Conservation (phyloP, 2,113 vertebrate species). For the Paratilapia polleni region DNA sequence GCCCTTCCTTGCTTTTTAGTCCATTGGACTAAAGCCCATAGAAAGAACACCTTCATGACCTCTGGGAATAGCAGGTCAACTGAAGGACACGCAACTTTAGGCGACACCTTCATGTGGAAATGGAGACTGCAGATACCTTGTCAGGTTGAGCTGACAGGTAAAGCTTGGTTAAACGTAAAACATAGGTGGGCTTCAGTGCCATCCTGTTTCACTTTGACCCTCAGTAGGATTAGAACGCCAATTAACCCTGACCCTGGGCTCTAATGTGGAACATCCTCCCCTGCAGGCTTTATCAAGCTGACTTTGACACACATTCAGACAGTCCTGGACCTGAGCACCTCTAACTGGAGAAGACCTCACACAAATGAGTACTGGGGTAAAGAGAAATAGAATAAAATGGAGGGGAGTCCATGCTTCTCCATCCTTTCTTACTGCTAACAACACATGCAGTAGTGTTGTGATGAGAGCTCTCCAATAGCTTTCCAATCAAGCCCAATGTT, state of each 20-base stretch:
- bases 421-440: not conserved
- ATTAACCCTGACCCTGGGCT: slow-evolving; percentile 49
- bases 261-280: slow-evolving; percentile 57
- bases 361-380: slow-evolving; percentile 2
- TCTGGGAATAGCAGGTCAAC: slow-evolving; percentile 37
- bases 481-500: no score
- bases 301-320: slow-evolving; percentile 15
- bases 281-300: slow-evolving; percentile 32
- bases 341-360: slow-evolving; percentile 47
- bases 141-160: slow-evolving; percentile 37
- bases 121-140: slow-evolving; percentile 32
- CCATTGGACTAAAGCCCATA: not conserved
- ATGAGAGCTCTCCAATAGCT: no score
- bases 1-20: not conserved
- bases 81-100: slow-evolving; percentile 26
- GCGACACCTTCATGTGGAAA: slow-evolving; percentile 50
- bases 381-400: not conserved
- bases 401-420: not conserved
- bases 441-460: not conserved
- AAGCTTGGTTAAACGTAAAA: slow-evolving; percentile 32
- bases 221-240: slow-evolving; percentile 46
- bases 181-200: slow-evolving; percentile 11
- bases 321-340: slow-evolving; percentile 45
- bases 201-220: slow-evolving; percentile 39
- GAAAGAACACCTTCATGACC: slow-evolving; percentile 21